Evolutionary conservation across 2,888 invertebrate genomes (phyloP), one percentile per base, ranked within the genome.

Genomic region (Oscheius myriophilus): DNA sequence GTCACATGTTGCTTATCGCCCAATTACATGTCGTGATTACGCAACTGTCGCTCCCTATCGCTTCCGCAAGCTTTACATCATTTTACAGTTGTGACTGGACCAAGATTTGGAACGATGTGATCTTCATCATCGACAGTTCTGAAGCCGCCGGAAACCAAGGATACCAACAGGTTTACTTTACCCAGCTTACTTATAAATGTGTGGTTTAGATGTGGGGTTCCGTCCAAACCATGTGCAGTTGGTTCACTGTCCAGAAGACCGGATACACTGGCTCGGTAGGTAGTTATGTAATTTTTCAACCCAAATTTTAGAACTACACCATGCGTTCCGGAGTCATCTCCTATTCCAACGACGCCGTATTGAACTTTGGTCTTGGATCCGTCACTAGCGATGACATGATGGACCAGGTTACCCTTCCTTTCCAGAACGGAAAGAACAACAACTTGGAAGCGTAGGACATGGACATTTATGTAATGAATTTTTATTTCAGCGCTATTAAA

Each of bases 261-360:
- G 61, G 49, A 3, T 61, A 49, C 41, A 26, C 49, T 2, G 49
- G 7, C 3, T 46, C 33, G 18, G 59, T 59, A 21, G 46, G 59
- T 25, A 23, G 25, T 46, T 45, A 2, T 6, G 11, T 1, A 6
- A 3, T 6, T 26, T 25, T 6, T 23, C 11, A 14, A 11, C 41
- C 33, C 1, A 0, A 18, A 39, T 9, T 39, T 18, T 21, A 62
- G 52, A 54, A 46, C 16, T 57, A 49, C 25, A 18, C 25, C 52
- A 61, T 45, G 7, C 52, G 61, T 21, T 43, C 61, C 3, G 67
- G 67, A 61, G 46, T 67, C 4, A 52, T 67, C 18, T 42, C 53
- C 2, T 67, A 67, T 33, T 61, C 23, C 11, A 39, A 26, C 33
- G 1, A 2, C 2, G 55, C 65, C 1, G 33, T 9, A 1, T 2